Base-by-base conservation (phyloP, 2,797 vertebrate genomes). In the Enteromius afrohamiltoni region DNA sequence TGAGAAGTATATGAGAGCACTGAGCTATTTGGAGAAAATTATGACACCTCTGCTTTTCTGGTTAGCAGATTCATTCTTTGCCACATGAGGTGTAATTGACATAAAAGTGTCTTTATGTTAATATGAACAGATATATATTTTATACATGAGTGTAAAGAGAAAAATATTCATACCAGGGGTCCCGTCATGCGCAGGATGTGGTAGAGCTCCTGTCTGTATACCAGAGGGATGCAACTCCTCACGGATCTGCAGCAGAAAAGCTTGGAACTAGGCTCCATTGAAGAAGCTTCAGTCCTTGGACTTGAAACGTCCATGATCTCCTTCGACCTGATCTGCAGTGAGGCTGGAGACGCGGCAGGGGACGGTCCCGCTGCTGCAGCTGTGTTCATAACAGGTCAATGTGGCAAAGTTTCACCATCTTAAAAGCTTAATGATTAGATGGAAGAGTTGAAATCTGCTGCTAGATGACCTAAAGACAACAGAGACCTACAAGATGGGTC, bases 101-200 rank as follows among this genome's bases (percentile, higher is more conserved):
- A 5, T 37, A 19, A 9, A 62, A 29, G 10, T 74, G 31, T 6
- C 29, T 14, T 42, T 69, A 40, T 55, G n/a, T 14, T 37, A 29
- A 67, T 17, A 17, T 19, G 0, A 51, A 79, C 8, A 51, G 21
- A 67, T 13, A 0, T 8, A 75, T n/a, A 51, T 31, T 47, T 73
- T 7, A 21, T 34, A 23, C 17, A 67, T 64, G 21, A 29, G 37
- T 53, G 29, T 83, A 53, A 47, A 80, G 47, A 79, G 8, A 67
- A 26, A 26, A 3, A 64, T 58, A 29, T 1, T 49, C 92, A 92
- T 92, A 95, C 95, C 95, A 95, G 89, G 82, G 95, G 95, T 69
- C 92, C 92, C 3, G 93, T 93, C 92, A 95, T 92, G 68, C 85
- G 83, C 70, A 95, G 86, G 85, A 95, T 92, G 77, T 94, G 92